Percentiles rank a stretch among this genome's conserved stretches.
Evolutionary conservation across 37 sponge, comb jelly and placozoan species (phyloP).

Genomic region (Aphrocallistes beatrix): DNA sequence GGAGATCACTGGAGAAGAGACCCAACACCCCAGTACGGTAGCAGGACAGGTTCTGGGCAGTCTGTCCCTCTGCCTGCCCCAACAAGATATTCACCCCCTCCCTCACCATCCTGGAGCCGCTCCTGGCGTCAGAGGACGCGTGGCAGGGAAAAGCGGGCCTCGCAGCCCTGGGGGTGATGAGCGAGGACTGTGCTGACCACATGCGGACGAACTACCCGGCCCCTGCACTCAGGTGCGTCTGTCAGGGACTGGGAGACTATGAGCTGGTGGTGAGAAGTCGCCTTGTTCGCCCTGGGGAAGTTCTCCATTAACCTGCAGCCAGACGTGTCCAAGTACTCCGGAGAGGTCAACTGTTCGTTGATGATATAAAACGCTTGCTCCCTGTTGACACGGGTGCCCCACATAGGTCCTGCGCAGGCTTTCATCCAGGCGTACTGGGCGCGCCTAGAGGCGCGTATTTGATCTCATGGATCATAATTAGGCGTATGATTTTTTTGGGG

Average conservation of each 20-base stretch:
- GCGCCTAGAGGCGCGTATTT: too few species aligned
- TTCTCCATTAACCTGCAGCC: slow-evolving; percentile 81
- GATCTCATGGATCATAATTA: too few species aligned
- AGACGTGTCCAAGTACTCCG: slow-evolving; percentile 45
- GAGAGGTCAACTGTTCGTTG: too few species aligned
- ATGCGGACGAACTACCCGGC: background rate
- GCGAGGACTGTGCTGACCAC: slow-evolving; percentile 44
- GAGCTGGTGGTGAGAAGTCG: slow-evolving; percentile 60
- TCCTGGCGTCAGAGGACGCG: slow-evolving; percentile 21
- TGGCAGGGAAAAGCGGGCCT: slow-evolving; percentile 51
- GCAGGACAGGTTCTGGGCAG: slow-evolving; percentile 64
- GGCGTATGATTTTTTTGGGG: too few species aligned
- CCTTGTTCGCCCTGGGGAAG: slow-evolving; percentile 87
- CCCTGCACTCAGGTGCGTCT: background rate
- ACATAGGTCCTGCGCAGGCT: too few species aligned
- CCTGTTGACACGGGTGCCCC: too few species aligned
- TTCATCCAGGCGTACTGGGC: too few species aligned
- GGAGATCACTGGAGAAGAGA: slow-evolving; percentile 28
- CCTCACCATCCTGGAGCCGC: slow-evolving; percentile 30
- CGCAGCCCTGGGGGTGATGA: slow-evolving; percentile 65
- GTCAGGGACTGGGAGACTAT: slow-evolving; percentile 38
- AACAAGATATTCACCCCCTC: slow-evolving; percentile 52
- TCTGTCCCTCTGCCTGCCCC: slow-evolving; percentile 57
- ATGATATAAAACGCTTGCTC: too few species aligned
- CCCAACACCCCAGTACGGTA: slow-evolving; percentile 31